These are phyloP conservation scores for Elymnias hypermnestra DNA, from an alignment of 1,140 invertebrate genomes.

Conservation along the genomic window DNA sequence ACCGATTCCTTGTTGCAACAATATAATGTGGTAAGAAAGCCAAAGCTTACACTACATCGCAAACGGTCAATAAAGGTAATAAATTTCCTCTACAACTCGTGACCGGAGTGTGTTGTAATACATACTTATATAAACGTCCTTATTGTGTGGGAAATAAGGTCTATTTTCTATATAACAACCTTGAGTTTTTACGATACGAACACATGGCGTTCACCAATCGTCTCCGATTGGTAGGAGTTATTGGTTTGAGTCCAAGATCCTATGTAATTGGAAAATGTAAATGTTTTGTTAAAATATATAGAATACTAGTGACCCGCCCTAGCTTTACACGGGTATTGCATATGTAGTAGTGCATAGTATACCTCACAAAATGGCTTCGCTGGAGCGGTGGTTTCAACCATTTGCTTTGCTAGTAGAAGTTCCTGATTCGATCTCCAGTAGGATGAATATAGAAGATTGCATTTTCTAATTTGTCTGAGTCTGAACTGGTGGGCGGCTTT, in stretches of 20 bases:
- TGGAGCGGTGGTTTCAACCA: too few species aligned
- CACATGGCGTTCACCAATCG: constrained; percentile 9
- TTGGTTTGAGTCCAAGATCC: constrained; percentile 8
- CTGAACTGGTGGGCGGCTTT: too few species aligned
- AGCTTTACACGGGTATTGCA: too few species aligned
- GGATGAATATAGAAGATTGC: too few species aligned
- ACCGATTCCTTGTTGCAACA: constrained; percentile 10
- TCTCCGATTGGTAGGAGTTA: constrained; percentile 5
- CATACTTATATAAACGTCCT: not conserved
- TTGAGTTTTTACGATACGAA: constrained; percentile 10
- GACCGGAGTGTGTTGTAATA: constrained; percentile 5
- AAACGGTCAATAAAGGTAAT: constrained; percentile 18
- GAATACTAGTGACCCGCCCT: too few species aligned
- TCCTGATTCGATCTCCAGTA: too few species aligned
- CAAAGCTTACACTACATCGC: constrained; percentile 4
- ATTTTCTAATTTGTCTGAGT: too few species aligned
- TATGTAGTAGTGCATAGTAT: too few species aligned
- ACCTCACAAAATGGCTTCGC: too few species aligned
- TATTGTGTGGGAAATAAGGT: not conserved
- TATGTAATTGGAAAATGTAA: constrained; percentile 5
- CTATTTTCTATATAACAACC: not conserved
- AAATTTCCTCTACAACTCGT: constrained; percentile 14
- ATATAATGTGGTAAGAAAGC: constrained; percentile 9
- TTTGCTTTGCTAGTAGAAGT: too few species aligned
- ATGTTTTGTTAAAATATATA: not conserved